Percentiles rank a stretch among this genome's conserved stretches.
These are phyloP conservation scores for Ophion ellenae DNA, from an alignment of 2,888 invertebrate genomes.

Conservation along the genomic window DNA sequence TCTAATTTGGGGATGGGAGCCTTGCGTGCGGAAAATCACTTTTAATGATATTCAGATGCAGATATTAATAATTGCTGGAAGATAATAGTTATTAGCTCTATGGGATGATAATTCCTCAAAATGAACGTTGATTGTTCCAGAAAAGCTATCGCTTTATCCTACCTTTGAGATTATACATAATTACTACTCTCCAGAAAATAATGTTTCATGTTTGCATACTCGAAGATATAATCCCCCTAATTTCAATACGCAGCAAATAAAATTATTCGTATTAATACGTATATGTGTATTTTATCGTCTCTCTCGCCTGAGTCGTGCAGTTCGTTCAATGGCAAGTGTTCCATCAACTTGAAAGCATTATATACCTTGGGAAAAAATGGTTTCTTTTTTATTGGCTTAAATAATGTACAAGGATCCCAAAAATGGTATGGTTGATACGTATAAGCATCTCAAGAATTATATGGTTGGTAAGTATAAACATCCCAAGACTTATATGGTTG, in stretches of 20 bases:
- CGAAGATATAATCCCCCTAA: not conserved
- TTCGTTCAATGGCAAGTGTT: not conserved
- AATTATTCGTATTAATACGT: not conserved
- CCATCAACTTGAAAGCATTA: not conserved
- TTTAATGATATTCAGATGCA: not conserved
- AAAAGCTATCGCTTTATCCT: not conserved
- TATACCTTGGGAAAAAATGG: too few relatives aligned
- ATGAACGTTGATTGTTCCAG: constrained; percentile 12
- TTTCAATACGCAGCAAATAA: not conserved
- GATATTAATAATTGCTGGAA: not conserved
- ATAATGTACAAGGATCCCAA: too few relatives aligned
- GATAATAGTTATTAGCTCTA: not conserved
- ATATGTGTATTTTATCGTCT: too few relatives aligned
- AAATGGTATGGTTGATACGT: too few relatives aligned
- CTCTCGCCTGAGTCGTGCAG: too few relatives aligned
- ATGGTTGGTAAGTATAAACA: too few relatives aligned
- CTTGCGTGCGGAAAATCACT: not conserved
- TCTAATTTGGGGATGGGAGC: not conserved
- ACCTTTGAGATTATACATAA: constrained; percentile 1
- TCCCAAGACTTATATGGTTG: too few relatives aligned
- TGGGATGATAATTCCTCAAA: not conserved
- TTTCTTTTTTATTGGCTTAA: too few relatives aligned
- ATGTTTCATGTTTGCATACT: not conserved
- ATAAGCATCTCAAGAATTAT: too few relatives aligned
- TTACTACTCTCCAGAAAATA: not conserved